These are phyloP conservation scores for Serripes groenlandicus DNA, from an alignment of 2,888 invertebrate species.

Conservation along the genomic window DNA sequence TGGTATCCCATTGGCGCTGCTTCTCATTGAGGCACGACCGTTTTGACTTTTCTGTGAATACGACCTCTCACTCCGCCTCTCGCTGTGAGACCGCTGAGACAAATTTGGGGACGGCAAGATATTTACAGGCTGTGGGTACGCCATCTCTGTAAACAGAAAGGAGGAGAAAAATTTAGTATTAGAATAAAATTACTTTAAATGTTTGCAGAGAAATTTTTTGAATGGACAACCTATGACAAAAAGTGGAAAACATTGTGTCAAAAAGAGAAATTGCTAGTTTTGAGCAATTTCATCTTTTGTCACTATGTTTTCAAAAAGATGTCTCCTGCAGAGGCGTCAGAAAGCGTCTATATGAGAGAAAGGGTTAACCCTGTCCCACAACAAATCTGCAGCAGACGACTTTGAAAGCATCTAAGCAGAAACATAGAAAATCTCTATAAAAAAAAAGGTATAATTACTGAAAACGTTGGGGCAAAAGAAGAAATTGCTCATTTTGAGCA, in stretches of 20 bases:
- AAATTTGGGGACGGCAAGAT: slow-evolving; percentile 57
- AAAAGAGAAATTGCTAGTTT: background rate
- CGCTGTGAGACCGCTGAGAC: slow-evolving; percentile 48
- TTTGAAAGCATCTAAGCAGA: background rate
- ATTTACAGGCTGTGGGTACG: slow-evolving; percentile 31
- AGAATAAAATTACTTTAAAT: background rate
- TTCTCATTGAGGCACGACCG: slow-evolving; percentile 62
- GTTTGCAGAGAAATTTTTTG: background rate
- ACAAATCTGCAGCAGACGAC: background rate
- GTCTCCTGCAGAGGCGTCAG: too few species aligned
- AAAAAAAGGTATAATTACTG: background rate
- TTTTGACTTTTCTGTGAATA: slow-evolving; percentile 56
- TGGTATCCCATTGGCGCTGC: slow-evolving; percentile 64
- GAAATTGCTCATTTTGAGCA: slow-evolving; percentile 8
- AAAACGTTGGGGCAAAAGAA: background rate
- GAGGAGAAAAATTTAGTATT: background rate
- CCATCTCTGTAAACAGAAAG: slow-evolving; percentile 22
- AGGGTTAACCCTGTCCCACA: background rate
- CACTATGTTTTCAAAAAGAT: background rate
- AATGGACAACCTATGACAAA: background rate
- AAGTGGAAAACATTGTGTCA: background rate
- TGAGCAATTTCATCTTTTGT: background rate
- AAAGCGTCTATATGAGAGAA: background rate
- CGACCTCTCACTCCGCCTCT: slow-evolving; percentile 48
- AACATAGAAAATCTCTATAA: background rate